Evolutionary conservation across 2,888 invertebrate genomes (phyloP).

Genomic region (Leptinotarsa haldemani): DNA sequence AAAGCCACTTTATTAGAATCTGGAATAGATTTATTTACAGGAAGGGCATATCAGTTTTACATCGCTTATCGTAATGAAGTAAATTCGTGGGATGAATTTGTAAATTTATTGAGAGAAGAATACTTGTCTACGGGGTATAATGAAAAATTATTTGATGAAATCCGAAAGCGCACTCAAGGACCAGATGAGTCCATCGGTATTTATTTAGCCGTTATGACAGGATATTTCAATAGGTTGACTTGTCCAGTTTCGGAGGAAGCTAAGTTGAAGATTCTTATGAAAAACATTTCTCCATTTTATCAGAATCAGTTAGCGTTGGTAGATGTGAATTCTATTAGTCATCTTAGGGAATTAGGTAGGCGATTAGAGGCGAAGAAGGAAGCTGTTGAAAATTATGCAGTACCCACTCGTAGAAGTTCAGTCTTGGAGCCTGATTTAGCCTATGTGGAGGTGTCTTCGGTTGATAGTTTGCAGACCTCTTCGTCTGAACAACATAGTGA

Average conservation of each 20-base stretch:
- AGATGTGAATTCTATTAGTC: neutral
- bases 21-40: too few relatives aligned
- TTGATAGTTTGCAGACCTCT: neutral
- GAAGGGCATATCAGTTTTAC: neutral
- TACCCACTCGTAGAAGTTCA: neutral
- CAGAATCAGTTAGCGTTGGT: constrained; percentile 23
- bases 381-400: neutral
- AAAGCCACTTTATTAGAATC: too few relatives aligned
- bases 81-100: constrained; percentile 30
- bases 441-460: neutral
- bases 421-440: neutral
- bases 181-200: constrained; percentile 44
- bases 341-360: too few relatives aligned
- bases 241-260: constrained; percentile 28
- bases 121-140: constrained; percentile 10
- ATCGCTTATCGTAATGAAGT: constrained; percentile 28
- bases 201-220: constrained; percentile 31
- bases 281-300: constrained; percentile 10
- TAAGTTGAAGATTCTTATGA: constrained; percentile 33
- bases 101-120: constrained; percentile 28
- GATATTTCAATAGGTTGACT: constrained; percentile 31
- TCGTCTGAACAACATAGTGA: neutral
- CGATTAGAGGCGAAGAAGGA: neutral
- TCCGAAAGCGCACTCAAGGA: constrained; percentile 48
- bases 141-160: constrained; percentile 39